Conservation (phyloP, 2,797 vertebrate genomes). For the Falco naumanni region DNA sequence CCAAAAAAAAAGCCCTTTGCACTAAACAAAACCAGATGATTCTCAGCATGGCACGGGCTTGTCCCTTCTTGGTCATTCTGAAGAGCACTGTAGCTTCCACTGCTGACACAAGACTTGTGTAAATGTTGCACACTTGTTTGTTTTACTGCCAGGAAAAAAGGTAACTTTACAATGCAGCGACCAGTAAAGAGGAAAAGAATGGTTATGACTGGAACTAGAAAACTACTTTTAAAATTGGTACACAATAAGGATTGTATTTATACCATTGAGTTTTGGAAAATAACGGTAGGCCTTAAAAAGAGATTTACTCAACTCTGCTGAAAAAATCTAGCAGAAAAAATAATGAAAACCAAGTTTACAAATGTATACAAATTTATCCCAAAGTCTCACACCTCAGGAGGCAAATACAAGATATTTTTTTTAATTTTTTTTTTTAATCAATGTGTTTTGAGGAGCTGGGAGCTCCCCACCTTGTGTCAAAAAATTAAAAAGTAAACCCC, state of each 20-base stretch:
- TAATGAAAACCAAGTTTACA: not conserved
- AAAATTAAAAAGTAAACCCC: not conserved
- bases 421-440: not conserved
- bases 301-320: not conserved
- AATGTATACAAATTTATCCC: not conserved
- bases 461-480: not conserved
- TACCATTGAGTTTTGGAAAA: not conserved
- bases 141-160: not conserved
- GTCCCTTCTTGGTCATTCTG: not conserved
- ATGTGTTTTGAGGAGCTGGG: not conserved
- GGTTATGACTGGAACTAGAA: not conserved
- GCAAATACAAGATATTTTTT: not conserved
- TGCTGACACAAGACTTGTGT: not conserved
- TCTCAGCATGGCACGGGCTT: accelerated
- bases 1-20: not conserved
- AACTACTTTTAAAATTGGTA: not conserved
- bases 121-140: not conserved
- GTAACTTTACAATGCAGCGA: not conserved
- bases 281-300: not conserved
- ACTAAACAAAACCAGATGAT: not conserved
- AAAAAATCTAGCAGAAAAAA: not conserved
- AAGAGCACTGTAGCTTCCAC: not conserved
- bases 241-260: not conserved
- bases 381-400: not conserved
- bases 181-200: not conserved